Evolutionary conservation across 2,113 vertebrate genomes (phyloP), one percentile per base, ranked within the genome.

Genomic region (Tautogolabrus adspersus): DNA sequence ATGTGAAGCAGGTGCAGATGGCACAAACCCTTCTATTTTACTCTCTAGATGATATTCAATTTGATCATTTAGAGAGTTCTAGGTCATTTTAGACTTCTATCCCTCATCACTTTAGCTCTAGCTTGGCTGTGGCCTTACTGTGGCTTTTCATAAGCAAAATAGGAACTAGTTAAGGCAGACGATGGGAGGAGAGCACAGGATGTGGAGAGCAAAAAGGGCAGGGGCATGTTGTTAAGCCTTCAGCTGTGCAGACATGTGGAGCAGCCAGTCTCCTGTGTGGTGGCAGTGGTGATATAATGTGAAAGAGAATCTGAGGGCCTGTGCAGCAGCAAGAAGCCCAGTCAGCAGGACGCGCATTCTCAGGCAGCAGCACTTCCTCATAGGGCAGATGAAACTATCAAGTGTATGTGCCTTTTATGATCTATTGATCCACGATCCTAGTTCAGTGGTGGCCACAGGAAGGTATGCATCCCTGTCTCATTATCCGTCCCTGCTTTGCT

Each of bases 371-470:
- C 77, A 49, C 83, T 80, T 72, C 60, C 69, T 79, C 37, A 21
- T n/a, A 55, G 82, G 68, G 46, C 21, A 65, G 73, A 78, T 79
- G 54, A 54, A 84, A 77, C 63, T 72, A 84, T 89, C 79, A 77
- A 83, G 77, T 90, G 82, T 38, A 74, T 82, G 75, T 77, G 85
- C 72, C 81, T 91, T 84, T 75, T 89, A 75, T 88, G 83, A 86
- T 86, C 82, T 86, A 91, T 90, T 86, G 88, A 92, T 89, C 86
- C 66, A 63, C 49, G 77, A 67, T 58, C 44, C 19, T 11, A 75
- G 72, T 79, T 85, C 79, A 79, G 81, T 54, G 65, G 67, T 83
- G 67, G 49, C 58, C 62, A 77, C 73, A 83, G 76, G 57, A 70
- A 80, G 68, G 46, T 21, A 49, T 82, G 55, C 68, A 61, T 84